A percentile compares a stretch with the other conserved stretches of the same genome.
Conservation (phyloP, 2,113 vertebrate species). For the Mesocricetus auratus region DNA sequence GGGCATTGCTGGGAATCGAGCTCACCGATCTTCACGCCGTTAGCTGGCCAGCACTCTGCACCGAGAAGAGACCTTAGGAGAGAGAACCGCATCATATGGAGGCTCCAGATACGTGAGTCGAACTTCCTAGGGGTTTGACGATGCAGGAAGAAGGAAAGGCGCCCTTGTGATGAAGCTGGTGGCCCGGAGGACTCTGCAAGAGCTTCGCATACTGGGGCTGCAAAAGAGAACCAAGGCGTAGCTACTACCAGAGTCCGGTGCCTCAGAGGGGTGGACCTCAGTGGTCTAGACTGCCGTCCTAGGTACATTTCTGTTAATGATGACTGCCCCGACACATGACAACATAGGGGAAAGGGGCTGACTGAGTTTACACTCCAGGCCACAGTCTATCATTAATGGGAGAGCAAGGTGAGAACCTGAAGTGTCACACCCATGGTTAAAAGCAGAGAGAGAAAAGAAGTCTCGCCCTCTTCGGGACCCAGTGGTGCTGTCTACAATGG, state of each 20-base stretch:
- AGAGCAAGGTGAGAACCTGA: not conserved
- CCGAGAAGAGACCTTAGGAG: not conserved
- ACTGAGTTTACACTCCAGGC: not conserved
- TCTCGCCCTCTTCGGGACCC: not conserved
- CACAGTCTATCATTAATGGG: not conserved
- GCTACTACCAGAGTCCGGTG: not conserved
- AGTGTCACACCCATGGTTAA: not conserved
- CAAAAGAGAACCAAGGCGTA: fast-evolving
- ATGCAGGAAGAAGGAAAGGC: not conserved
- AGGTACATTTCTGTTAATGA: not conserved
- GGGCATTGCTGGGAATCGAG: not conserved
- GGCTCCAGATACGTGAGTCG: not conserved
- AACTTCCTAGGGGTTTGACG: not conserved
- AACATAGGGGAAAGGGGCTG: not conserved
- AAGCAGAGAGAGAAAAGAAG: not conserved
- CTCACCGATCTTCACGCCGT: not conserved
- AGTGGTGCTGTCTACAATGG: not conserved
- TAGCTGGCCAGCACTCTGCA: not conserved
- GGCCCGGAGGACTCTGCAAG: not conserved
- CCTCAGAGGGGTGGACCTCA: not conserved
- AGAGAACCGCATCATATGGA: not conserved
- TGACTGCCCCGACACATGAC: not conserved
- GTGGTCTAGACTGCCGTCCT: not conserved
- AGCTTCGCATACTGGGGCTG: fast-evolving
- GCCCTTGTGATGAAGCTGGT: not conserved